Base-by-base conservation (phyloP, 2,113 vertebrate genomes). In the Onychostruthus taczanowskii region DNA sequence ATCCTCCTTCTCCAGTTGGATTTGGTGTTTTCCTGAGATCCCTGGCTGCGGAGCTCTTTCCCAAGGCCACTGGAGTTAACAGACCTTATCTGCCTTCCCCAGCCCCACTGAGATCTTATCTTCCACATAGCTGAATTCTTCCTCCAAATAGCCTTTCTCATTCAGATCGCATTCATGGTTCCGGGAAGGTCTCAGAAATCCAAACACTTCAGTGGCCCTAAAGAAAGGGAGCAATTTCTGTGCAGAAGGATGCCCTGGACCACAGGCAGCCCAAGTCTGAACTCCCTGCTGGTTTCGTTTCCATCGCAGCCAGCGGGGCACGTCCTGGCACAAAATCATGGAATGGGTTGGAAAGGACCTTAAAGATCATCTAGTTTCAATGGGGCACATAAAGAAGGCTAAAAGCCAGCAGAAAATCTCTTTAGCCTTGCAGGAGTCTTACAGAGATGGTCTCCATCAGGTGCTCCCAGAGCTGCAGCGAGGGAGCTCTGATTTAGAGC, bases 101-200 rank as follows among this genome's bases (percentile, higher is more conserved):
- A 85, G 41, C 12, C 83, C 47, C 6, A 16, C 7, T 41, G 78
- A 93, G 94, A 90, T 93, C 59, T 88, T 93, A 92, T 90, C 93
- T 87, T 68, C 8, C 91, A 56, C 86, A 94, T 68, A 75, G 89
- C 14, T 7, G 74, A 86, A 67, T 90, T 81, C 80, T 56, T 74
- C 1, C 37, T 91, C 58, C 69, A 46, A 70, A 49, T 20, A 56
- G 49, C 56, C 58, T 91, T 94, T 95, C 93, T 95, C 33, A 93
- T 93, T 93, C 80, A 92, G 74, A 91, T 81, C 37, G 1, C 3
- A 0, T 55, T 78, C 49, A 10, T 81, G 75, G 30, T 23, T 90
- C 23, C 19, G 61, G 76, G 47, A 63, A 93, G 33, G 8, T 20
- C 64, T 86, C 70, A 63, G 43, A 77, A 84, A 67, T 67, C 46